A percentile compares a stretch with the other conserved stretches of the same genome.
phyloP scores from a whole-genome alignment of 2,888 invertebrate species.

The Drosophila histrio region DNA sequence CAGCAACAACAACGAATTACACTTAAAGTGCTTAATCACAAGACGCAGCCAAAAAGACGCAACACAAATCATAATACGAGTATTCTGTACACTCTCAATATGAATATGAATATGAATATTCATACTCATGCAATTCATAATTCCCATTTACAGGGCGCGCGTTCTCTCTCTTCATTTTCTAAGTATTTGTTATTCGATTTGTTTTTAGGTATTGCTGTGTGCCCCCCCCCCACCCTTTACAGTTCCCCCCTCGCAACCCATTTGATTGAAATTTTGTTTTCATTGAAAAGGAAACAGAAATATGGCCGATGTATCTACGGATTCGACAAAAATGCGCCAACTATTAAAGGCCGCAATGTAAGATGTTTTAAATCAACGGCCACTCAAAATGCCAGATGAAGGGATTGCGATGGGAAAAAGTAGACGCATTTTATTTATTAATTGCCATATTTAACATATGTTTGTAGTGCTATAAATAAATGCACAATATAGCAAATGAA shows the following conservation, averaged over 20 bases:
- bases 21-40: conserved; percentile 79
- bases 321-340: conserved; percentile 57
- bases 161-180: conserved; percentile 47
- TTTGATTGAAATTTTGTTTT: conserved; percentile 70
- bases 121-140: conserved; percentile 34
- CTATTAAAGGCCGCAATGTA: conserved; percentile 65
- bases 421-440: conserved; percentile 72
- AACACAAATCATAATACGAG: conserved; percentile 72
- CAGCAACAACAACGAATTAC: conserved; percentile 64
- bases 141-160: conserved; percentile 41
- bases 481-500: conserved; percentile 24
- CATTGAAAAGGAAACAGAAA: conserved; percentile 73
- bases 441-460: conserved; percentile 68
- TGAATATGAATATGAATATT: conserved; percentile 4
- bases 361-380: conserved; percentile 75
- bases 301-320: conserved; percentile 57
- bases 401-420: conserved; percentile 26
- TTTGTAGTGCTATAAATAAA: conserved; percentile 27
- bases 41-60: conserved; percentile 29
- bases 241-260: neutral
- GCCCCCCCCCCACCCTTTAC: neutral
- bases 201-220: conserved; percentile 28
- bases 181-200: conserved; percentile 58
- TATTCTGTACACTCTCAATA: neutral
- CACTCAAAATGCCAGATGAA: conserved; percentile 32